Conservation (phyloP, 30 jellyfish, hydroid and myxozoan genomes). For the Morbakka virulenta region DNA sequence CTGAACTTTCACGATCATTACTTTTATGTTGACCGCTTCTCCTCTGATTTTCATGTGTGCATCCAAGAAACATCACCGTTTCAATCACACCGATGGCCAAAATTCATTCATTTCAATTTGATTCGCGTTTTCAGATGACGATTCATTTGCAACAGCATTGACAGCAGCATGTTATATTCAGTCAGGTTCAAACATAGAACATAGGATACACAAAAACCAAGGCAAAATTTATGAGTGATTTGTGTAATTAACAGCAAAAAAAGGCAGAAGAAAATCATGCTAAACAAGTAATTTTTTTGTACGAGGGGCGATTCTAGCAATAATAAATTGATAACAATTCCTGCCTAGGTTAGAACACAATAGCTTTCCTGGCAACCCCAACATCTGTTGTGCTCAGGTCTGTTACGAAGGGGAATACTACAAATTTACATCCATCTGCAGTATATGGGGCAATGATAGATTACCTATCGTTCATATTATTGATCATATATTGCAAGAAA, state of each 20-base stretch:
- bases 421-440: no score
- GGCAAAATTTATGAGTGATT: constrained; percentile 57
- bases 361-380: no score
- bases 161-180: constrained; percentile 53
- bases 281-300: no score
- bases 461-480: no score
- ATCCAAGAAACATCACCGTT: constrained; percentile 25
- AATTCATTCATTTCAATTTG: constrained; percentile 44
- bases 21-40: constrained; percentile 35
- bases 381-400: no score
- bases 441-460: no score
- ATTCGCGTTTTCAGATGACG: constrained; percentile 2
- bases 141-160: constrained; percentile 48
- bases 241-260: neutral
- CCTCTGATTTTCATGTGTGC: constrained; percentile 42
- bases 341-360: no score
- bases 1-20: constrained; percentile 40
- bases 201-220: constrained; percentile 65
- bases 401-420: no score
- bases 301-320: no score
- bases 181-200: constrained; percentile 50
- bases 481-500: no score
- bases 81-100: constrained; percentile 37
- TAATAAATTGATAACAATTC: no score
- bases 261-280: no score